phyloP scores from a whole-genome alignment of 2,797 vertebrate genomes.

The Rachycentron canadum region DNA sequence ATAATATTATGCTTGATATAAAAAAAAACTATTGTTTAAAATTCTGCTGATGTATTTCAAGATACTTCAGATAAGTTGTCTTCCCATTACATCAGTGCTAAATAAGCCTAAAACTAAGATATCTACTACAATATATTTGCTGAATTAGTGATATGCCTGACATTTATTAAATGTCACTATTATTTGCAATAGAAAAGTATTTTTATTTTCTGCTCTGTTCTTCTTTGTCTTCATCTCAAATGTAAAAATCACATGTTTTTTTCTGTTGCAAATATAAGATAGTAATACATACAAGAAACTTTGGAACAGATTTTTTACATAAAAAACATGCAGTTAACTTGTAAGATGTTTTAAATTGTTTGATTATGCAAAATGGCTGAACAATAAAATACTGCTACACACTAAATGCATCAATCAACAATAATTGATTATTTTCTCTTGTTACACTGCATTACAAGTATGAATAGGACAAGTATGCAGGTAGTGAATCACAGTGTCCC shows the following conservation, averaged over 20 bases:
- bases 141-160: neutral
- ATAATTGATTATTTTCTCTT: neutral
- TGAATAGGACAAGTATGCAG: too few relatives aligned
- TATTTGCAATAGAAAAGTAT: neutral
- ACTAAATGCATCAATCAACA: neutral
- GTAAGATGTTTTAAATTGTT: neutral
- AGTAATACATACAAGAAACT: neutral
- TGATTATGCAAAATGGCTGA: neutral
- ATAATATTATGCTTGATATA: constrained; percentile 55
- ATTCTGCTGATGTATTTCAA: neutral
- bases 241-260: neutral
- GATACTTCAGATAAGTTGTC: neutral
- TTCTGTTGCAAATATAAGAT: neutral
- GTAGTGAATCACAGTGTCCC: too few relatives aligned
- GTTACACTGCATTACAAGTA: neutral
- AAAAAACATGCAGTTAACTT: too few relatives aligned
- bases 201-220: neutral
- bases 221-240: neutral
- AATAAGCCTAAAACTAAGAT: neutral
- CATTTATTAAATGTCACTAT: neutral
- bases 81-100: neutral
- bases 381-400: neutral
- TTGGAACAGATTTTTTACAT: too few relatives aligned
- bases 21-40: constrained; percentile 39
- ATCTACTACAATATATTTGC: neutral